Base-by-base conservation (phyloP, 2,888 invertebrate genomes). In the Seira ritae region DNA sequence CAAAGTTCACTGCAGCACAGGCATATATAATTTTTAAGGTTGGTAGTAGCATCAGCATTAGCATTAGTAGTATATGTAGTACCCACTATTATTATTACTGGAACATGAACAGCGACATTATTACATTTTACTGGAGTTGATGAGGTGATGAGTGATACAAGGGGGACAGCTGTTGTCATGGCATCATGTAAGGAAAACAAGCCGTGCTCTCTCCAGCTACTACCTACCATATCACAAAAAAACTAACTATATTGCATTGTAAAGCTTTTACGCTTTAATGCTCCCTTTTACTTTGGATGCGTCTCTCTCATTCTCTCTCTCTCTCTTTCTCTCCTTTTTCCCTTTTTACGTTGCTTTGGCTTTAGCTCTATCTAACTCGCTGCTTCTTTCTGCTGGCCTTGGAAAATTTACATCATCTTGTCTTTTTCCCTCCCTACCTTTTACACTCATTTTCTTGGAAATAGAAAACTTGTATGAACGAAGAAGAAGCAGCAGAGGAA, bases 91-190 rank as follows among this genome's bases (percentile, higher is more conserved):
- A n/a, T n/a, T n/a, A n/a, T n/a, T n/a, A n/a, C n/a, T n/a, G n/a
- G n/a, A n/a, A n/a, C n/a, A n/a, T n/a, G n/a, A n/a, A n/a, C n/a
- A n/a, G n/a, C n/a, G n/a, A n/a, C n/a, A n/a, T n/a, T n/a, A n/a
- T n/a, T n/a, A n/a, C n/a, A n/a, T n/a, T n/a, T n/a, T n/a, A n/a
- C 6, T 67, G 22, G 19, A 60, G 71, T 60, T 82, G 82, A 82
- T 82, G 82, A 82, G 82, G 82, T 77, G 80, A 82, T 82, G 82
- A 82, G 82, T 82, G 82, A 82, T 82, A 77, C 65, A 77, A 66
- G 82, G 82, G n/a, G 82, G 82, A 82, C 82, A 82, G 82, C 77
- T 82, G 82, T 82, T 82, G 82, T 82, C 82, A 82, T 82, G 82
- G 82, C 67, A 82, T 77, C 82, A 72, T 66, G 19, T 68, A 68